These are phyloP conservation scores for Sardinella longiceps DNA, from an alignment of 2,797 vertebrate genomes.

Conservation along the genomic window DNA sequence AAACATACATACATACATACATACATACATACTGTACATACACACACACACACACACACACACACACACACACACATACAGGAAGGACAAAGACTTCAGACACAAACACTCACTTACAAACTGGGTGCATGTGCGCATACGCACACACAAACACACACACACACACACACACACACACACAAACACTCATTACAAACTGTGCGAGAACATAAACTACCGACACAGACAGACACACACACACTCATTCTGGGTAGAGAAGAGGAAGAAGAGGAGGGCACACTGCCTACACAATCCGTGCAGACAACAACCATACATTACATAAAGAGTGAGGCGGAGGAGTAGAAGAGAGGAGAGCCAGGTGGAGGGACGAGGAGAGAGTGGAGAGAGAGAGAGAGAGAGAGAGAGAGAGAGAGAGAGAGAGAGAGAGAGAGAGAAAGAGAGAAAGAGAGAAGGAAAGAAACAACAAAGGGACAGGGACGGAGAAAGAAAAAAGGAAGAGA, in stretches of 20 bases:
- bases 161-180: background rate
- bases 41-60: slow-evolving; percentile 41
- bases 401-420: background rate
- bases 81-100: background rate
- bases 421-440: background rate
- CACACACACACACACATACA: background rate
- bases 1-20: slow-evolving; percentile 40
- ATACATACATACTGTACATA: slow-evolving; percentile 5
- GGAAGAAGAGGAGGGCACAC: background rate
- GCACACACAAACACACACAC: background rate
- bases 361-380: background rate
- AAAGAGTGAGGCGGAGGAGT: background rate
- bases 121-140: background rate
- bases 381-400: background rate
- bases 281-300: background rate
- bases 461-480: background rate
- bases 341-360: background rate
- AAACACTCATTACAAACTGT: slow-evolving; percentile 8
- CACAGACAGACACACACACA: background rate
- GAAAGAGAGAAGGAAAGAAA: background rate
- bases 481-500: background rate
- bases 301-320: slow-evolving; percentile 11
- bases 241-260: background rate
- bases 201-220: background rate
- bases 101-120: background rate